Percentiles rank a stretch among this genome's conserved stretches.
Evolutionary conservation across 1,140 invertebrate species (phyloP).

Genomic region (Gonatopus flavifemur): DNA sequence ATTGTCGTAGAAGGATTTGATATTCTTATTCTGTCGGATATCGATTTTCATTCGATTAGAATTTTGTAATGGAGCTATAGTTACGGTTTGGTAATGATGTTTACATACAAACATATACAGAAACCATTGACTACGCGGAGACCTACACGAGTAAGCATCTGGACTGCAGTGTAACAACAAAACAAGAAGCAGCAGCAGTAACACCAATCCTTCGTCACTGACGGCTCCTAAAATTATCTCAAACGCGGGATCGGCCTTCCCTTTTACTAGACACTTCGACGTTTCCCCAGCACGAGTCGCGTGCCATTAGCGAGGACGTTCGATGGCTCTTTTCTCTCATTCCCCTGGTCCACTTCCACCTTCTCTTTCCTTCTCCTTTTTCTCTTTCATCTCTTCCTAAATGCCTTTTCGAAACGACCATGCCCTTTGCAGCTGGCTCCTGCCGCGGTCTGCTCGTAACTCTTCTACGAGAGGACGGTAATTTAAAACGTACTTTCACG

Average conservation of each 20-base stretch:
- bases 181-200: too few species aligned
- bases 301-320: slow-evolving; percentile 20
- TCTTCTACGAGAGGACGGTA: slow-evolving; percentile 15
- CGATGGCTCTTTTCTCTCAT: background rate
- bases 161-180: too few species aligned
- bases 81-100: too few species aligned
- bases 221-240: slow-evolving; percentile 27
- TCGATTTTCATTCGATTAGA: too few species aligned
- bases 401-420: background rate
- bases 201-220: slow-evolving; percentile 11
- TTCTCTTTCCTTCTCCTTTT: slow-evolving; percentile 7
- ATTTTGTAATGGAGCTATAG: too few species aligned
- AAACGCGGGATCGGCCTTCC: slow-evolving; percentile 9
- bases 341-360: background rate
- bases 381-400: slow-evolving; percentile 7
- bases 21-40: too few species aligned
- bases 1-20: too few species aligned
- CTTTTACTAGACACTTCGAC: slow-evolving; percentile 16
- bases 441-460: slow-evolving; percentile 21
- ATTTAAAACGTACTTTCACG: slow-evolving; percentile 16
- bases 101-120: too few species aligned
- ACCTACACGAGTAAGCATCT: too few species aligned
- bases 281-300: slow-evolving; percentile 18
- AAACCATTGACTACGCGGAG: too few species aligned
- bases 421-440: slow-evolving; percentile 20